Conservation (phyloP, 2,888 invertebrate species). For the Mythimna lalbum region DNA sequence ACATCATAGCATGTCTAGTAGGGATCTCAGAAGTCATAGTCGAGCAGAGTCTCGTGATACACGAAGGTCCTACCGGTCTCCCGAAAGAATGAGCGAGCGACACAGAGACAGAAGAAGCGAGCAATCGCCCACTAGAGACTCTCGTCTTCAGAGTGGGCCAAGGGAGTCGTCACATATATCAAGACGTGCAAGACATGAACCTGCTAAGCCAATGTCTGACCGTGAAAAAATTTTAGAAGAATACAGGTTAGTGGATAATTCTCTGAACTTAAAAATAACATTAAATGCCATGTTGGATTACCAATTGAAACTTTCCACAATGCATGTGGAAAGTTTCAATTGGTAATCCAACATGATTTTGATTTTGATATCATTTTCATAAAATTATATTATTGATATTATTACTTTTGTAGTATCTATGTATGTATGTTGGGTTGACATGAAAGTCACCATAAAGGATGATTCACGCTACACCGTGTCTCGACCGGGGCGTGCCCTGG, state of each 20-base stretch:
- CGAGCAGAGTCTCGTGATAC: slow-evolving; percentile 66
- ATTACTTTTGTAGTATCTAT: too few species aligned
- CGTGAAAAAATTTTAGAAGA: slow-evolving; percentile 86
- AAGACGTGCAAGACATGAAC: slow-evolving; percentile 63
- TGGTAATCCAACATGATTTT: too few species aligned
- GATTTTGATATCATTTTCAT: too few species aligned
- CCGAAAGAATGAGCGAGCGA: slow-evolving; percentile 58
- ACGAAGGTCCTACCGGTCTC: slow-evolving; percentile 70
- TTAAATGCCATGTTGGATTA: not conserved
- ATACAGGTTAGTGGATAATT: slow-evolving; percentile 74
- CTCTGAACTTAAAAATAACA: not conserved
- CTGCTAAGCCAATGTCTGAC: slow-evolving; percentile 78
- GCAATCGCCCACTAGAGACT: slow-evolving; percentile 61
- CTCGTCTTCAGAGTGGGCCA: slow-evolving; percentile 62
- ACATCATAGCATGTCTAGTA: slow-evolving; percentile 68
- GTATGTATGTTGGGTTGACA: too few species aligned
- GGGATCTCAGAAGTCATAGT: slow-evolving; percentile 71
- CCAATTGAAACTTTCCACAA: too few species aligned
- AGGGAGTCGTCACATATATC: slow-evolving; percentile 69
- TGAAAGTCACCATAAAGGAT: too few species aligned
- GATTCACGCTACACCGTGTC: too few species aligned
- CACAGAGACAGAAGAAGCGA: slow-evolving; percentile 58
- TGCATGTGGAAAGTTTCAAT: too few species aligned
- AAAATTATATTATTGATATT: too few species aligned
- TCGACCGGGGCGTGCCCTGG: too few species aligned